Evolutionary conservation across 1,140 invertebrate genomes (phyloP).

Genomic region (Samia ricini): DNA sequence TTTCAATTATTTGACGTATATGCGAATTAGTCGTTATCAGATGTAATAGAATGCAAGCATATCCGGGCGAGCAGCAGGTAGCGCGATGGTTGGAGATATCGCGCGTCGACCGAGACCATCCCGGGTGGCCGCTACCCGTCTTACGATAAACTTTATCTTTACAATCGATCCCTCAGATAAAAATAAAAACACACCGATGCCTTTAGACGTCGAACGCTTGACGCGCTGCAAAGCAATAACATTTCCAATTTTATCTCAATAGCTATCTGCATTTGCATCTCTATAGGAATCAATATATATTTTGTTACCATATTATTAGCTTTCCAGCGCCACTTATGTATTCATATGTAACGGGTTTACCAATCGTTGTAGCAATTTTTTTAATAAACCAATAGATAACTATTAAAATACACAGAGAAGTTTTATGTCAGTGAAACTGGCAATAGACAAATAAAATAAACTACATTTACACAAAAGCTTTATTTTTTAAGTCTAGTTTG

Average conservation of each 20-base stretch:
- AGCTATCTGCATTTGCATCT: conserved; percentile 67
- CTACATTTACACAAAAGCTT: no score
- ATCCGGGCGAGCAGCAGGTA: conserved; percentile 28
- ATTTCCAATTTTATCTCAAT: conserved; percentile 64
- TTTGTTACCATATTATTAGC: conserved; percentile 67
- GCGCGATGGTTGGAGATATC: conserved; percentile 21
- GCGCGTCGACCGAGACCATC: conserved; percentile 13
- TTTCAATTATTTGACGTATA: conserved; percentile 69
- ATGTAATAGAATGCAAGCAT: conserved; percentile 68
- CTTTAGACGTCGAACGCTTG: conserved; percentile 56
- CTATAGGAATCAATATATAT: conserved; percentile 66
- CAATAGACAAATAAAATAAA: no score
- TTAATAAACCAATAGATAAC: no score
- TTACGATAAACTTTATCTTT: conserved; percentile 74
- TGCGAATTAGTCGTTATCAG: conserved; percentile 65
- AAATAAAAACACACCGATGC: conserved; percentile 61
- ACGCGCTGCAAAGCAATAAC: conserved; percentile 66
- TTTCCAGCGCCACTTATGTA: conserved; percentile 41
- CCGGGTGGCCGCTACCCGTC: conserved; percentile 75
- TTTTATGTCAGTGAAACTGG: no score
- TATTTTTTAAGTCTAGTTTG: no score
- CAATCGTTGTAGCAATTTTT: not conserved
- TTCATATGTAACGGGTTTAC: conserved; percentile 14
- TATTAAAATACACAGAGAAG: no score
- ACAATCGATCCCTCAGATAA: conserved; percentile 71